Evolutionary conservation across 2,797 vertebrate species (phyloP).

Genomic region (Perodicticus potto): DNA sequence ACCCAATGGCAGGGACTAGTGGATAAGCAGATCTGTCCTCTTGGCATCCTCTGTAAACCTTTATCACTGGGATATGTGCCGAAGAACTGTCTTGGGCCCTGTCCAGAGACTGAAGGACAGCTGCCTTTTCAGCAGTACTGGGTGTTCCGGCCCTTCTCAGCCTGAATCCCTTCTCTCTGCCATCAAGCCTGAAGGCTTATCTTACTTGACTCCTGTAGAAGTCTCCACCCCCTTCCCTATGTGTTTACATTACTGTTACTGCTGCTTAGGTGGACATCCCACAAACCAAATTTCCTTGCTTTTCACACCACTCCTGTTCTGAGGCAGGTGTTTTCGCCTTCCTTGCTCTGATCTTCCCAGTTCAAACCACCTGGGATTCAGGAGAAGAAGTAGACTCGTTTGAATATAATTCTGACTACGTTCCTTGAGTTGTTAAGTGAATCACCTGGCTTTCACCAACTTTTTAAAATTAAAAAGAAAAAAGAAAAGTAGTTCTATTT

Average conservation of each 20-base stretch:
- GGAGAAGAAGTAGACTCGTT: neutral
- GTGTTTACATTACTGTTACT: neutral
- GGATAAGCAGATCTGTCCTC: neutral
- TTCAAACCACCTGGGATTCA: neutral
- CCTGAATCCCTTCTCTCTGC: neutral
- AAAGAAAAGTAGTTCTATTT: neutral
- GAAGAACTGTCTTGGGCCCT: neutral
- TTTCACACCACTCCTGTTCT: neutral
- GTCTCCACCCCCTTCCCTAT: neutral
- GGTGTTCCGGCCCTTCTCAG: neutral
- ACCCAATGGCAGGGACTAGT: neutral
- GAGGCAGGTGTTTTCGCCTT: neutral
- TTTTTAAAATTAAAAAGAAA: neutral
- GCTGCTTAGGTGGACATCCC: neutral
- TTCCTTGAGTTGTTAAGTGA: slow-evolving; percentile 7
- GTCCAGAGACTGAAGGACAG: neutral
- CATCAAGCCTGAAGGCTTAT: neutral
- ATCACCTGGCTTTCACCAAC: slow-evolving; percentile 19
- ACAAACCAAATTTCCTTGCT: neutral
- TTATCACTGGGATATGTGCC: neutral
- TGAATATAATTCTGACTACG: neutral
- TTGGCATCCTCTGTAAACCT: neutral
- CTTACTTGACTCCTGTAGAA: neutral
- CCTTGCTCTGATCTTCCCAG: neutral
- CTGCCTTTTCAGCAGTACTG: neutral